A percentile compares a stretch with the other conserved stretches of the same genome.
These are phyloP conservation scores for Passer domesticus DNA, from an alignment of 2,113 vertebrate species.

Conservation along the genomic window DNA sequence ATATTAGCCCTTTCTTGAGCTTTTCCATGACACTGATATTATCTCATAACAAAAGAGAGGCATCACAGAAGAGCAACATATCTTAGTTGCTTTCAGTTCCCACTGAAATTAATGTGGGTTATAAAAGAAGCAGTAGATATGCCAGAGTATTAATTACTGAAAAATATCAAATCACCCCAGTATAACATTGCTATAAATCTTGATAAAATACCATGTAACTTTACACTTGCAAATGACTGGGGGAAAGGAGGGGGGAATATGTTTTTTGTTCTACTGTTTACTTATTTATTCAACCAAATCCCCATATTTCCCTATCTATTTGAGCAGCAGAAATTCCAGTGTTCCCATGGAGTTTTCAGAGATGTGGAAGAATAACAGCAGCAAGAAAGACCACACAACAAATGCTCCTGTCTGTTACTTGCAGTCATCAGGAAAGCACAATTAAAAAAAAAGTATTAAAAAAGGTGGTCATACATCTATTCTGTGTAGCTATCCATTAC, in stretches of 20 bases:
- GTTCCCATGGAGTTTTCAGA: not conserved
- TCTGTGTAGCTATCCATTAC: not conserved
- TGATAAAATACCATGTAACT: not conserved
- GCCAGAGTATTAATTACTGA: not conserved
- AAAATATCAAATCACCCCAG: not conserved
- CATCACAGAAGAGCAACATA: not conserved
- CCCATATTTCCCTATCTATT: not conserved
- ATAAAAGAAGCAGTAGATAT: not conserved
- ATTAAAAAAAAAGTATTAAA: not conserved
- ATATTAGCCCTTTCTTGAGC: not conserved
- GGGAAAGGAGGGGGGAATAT: not conserved
- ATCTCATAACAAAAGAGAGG: not conserved
- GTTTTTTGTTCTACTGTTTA: not conserved
- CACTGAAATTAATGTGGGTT: not conserved
- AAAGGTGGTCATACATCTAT: not conserved
- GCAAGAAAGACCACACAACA: not conserved
- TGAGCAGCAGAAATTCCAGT: not conserved
- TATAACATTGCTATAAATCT: not conserved
- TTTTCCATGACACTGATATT: not conserved
- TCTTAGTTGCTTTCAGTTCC: not conserved
- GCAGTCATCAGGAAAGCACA: not conserved
- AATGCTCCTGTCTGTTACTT: not conserved
- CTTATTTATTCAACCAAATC: not conserved
- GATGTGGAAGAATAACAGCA: not conserved
- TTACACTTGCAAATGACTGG: not conserved